Base-by-base conservation (phyloP, 2,797 vertebrate species). In the Eremophila alpestris region DNA sequence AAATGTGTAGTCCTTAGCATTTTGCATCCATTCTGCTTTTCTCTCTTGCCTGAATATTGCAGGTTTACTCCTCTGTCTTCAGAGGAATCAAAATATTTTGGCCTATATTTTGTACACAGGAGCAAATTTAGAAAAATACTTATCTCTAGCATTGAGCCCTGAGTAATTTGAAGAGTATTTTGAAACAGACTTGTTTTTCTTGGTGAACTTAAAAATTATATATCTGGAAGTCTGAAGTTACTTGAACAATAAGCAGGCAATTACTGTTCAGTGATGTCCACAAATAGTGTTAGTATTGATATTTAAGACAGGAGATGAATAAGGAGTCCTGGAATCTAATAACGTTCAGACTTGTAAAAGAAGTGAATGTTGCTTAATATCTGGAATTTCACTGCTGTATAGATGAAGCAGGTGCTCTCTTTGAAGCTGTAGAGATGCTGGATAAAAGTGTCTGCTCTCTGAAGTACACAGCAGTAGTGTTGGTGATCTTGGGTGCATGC, bases 131-230 rank as follows among this genome's bases (percentile, higher is more conserved):
- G 17, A 62, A 73, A 59, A 58, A 20, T 17, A n/a, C 12, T 40
- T 74, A 1, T 22, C 4, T 79, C 16, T 38, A 46, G 40, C 1
- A 6, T 3, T 64, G 46, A 83, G 4, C 16, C 9, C 13, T 34
- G n/a, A 78, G 16, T 65, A 86, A 83, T 75, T 23, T 69, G 41
- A 55, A 62, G 27, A 83, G 14, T 45, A 5, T 78, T 85, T 83
- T 83, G 36, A 75, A 86, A 32, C 18, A 70, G 1, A 20, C 24
- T 46, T 71, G 7, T 30, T 58, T 80, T 58, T 67, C 46, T 48
- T 38, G 4, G 10, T 11, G 4, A 23, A 51, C 13, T 40, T 51
- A 2, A 22, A 69, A 68, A 46, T 41, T 0, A 2, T 8, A 1
- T 16, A 36, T 13, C 34, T 82, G 26, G 7, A 89, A 67, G 12